phyloP scores from a whole-genome alignment of 2,888 invertebrate genomes.

The Cynaeus angustus region DNA sequence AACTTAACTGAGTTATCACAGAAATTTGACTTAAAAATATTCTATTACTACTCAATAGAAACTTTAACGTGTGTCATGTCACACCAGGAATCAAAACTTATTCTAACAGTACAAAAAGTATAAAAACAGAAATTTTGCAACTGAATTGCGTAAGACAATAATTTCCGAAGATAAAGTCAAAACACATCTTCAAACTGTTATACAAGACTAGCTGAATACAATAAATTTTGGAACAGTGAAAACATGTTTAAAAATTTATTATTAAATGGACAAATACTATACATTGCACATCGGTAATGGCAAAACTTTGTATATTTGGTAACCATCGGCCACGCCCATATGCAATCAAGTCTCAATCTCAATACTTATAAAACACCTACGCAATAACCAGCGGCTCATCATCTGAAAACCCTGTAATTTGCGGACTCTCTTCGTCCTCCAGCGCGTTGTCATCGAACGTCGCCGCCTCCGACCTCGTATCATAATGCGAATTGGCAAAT shows the following conservation, averaged over 20 bases:
- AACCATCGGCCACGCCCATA: constrained; percentile 43
- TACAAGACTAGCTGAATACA: constrained; percentile 37
- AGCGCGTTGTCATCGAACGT: constrained; percentile 86
- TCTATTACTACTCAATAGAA: constrained; percentile 27
- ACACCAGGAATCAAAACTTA: constrained; percentile 37
- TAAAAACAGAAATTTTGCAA: constrained; percentile 17
- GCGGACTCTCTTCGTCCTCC: constrained; percentile 89
- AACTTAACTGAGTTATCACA: constrained; percentile 62
- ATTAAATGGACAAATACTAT: constrained; percentile 53
- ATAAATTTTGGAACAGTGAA: constrained; percentile 50
- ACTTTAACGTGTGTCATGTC: constrained; percentile 27
- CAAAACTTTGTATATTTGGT: constrained; percentile 30
- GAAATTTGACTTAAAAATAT: constrained; percentile 63
- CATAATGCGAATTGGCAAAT: constrained; percentile 90
- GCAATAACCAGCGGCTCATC: constrained; percentile 96
- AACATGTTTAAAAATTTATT: constrained; percentile 51
- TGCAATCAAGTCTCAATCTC: constrained; percentile 53
- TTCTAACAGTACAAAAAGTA: constrained; percentile 25
- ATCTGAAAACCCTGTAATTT: constrained; percentile 93
- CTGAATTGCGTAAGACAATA: neutral
- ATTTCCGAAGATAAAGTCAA: neutral
- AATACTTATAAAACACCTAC: constrained; percentile 70
- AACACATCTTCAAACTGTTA: neutral
- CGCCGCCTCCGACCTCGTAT: constrained; percentile 89
- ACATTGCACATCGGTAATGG: constrained; percentile 36